Conservation (phyloP, 2,888 invertebrate genomes). For the Baccha elongata region DNA sequence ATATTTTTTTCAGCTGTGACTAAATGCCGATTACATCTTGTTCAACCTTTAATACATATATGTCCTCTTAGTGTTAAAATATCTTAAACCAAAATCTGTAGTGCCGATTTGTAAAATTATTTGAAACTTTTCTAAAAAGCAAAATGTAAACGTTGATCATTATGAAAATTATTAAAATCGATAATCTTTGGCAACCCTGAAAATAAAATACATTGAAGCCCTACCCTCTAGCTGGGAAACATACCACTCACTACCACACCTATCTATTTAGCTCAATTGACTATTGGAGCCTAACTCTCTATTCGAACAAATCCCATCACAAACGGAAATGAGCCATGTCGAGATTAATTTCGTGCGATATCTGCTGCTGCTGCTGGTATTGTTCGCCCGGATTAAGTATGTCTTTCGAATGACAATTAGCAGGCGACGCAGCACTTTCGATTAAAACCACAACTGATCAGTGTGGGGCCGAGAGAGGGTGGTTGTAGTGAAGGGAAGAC, state of each 20-base stretch:
- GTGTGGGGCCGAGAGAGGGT: background rate
- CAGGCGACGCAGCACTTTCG: slow-evolving; percentile 52
- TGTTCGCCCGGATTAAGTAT: slow-evolving; percentile 55
- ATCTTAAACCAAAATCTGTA: too few relatives aligned
- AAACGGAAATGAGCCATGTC: slow-evolving; percentile 68
- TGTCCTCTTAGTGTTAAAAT: too few relatives aligned
- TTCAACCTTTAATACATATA: too few relatives aligned
- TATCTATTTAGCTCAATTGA: slow-evolving; percentile 58
- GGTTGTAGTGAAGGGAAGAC: slow-evolving; percentile 8
- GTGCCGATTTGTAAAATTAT: too few relatives aligned
- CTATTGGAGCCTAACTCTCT: slow-evolving; percentile 16
- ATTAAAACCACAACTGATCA: slow-evolving; percentile 18
- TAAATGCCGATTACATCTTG: too few relatives aligned
- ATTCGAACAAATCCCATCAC: slow-evolving; percentile 47
- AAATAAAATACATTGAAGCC: slow-evolving; percentile 10
- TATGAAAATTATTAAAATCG: too few relatives aligned
- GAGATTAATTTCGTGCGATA: slow-evolving; percentile 69
- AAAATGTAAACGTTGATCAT: too few relatives aligned
- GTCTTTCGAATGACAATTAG: slow-evolving; percentile 69
- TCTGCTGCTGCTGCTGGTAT: slow-evolving; percentile 55
- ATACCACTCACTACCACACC: slow-evolving; percentile 31
- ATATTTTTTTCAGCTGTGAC: too few relatives aligned
- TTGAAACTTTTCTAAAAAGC: too few relatives aligned
- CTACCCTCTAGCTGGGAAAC: slow-evolving; percentile 25
- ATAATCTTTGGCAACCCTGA: slow-evolving; percentile 23